Evolutionary conservation across 2,797 vertebrate species (phyloP).

Genomic region (Acanthis flammea): DNA sequence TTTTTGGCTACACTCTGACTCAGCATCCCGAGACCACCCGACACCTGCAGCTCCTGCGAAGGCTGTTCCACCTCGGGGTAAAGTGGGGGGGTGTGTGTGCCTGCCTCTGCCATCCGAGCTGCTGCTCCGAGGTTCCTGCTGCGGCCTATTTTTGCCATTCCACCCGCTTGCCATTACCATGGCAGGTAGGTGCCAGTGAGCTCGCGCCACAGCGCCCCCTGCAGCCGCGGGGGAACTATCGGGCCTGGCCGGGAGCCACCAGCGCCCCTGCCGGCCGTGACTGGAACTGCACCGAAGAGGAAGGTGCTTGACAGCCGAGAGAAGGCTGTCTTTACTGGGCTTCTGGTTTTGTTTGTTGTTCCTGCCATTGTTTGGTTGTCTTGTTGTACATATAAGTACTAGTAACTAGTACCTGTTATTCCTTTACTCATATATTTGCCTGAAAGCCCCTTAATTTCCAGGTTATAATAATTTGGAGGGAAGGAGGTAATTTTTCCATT

Average conservation of each 20-base stretch:
- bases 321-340: no score
- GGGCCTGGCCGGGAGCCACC: accelerated
- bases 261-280: not conserved
- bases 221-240: accelerated
- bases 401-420: not conserved
- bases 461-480: not conserved
- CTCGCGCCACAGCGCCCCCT: not conserved
- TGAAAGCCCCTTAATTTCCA: not conserved
- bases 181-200: accelerated
- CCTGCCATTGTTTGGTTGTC: not conserved
- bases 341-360: not conserved
- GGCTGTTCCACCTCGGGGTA: accelerated
- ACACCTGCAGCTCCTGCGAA: no score
- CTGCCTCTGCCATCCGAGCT: not conserved
- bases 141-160: not conserved
- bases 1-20: not conserved
- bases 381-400: not conserved
- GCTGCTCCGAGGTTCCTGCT: not conserved
- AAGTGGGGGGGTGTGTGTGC: not conserved
- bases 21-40: accelerated
- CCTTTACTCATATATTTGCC: not conserved
- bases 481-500: not conserved
- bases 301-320: accelerated
- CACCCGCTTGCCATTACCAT: accelerated
- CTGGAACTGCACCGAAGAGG: accelerated